Base-by-base conservation (phyloP, 2,113 vertebrate species). In the Heterotis niloticus region DNA sequence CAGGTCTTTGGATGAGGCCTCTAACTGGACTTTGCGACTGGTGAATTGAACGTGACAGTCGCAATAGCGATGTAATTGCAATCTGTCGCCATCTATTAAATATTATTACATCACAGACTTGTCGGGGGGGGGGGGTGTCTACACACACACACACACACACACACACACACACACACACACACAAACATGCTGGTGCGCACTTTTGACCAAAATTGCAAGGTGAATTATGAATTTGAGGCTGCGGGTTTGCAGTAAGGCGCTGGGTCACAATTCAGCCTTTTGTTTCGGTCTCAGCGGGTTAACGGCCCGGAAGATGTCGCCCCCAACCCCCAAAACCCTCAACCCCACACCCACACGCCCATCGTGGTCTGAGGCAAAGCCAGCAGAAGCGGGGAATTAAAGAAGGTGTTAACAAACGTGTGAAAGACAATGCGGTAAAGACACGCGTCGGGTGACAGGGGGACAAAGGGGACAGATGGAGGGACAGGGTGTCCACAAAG, bases 251-350 rank as follows among this genome's bases (percentile, higher is more conserved):
- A 85, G 87, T 81, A 82, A 72, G 70, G 81, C 59, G 10, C 83
- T 68, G 80, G 85, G 90, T 91, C 89, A 81, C 88, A 88, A 93
- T 91, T 88, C 89, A 81, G 90, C 83, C 87, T 89, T 94, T 95
- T 94, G 94, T 96, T 89, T 88, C 91, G 90, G 90, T 94, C 93
- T 94, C 93, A 93, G 90, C 89, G 94, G 94, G 93, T 94, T 96
- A 97, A 97, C 96, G 95, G 95, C 93, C 94, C 95, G 95, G 95
- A 96, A 96, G 94, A 92, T 94, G 94, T 90, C 91, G 91, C n/a
- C n/a, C n/a, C n/a, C n/a, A n/a, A n/a, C n/a, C n/a, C n/a, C n/a
- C n/a, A n/a, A n/a, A n/a, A n/a, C n/a, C n/a, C n/a, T n/a, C n/a
- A n/a, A n/a, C n/a, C n/a, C n/a, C n/a, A n/a, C n/a, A n/a, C n/a